Percentiles rank a stretch among this genome's conserved stretches.
phyloP scores from a whole-genome alignment of 2,113 vertebrate species.

The Notechis scutatus region DNA sequence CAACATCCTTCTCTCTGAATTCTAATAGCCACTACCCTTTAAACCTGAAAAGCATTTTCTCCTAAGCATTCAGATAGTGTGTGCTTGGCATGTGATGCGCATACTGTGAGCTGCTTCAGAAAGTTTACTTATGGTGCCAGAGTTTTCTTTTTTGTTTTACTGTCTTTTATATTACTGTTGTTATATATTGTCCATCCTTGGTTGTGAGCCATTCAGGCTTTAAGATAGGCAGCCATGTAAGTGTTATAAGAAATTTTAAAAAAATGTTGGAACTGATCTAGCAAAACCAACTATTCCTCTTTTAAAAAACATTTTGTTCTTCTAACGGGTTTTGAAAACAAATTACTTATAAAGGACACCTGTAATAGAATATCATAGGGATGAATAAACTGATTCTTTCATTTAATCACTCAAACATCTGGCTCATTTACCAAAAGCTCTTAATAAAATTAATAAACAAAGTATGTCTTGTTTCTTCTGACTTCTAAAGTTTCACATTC shows the following conservation, averaged over 20 bases:
- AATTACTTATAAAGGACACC: background rate
- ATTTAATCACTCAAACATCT: background rate
- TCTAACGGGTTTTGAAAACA: background rate
- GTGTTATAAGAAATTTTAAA: background rate
- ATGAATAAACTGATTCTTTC: constrained; percentile 30
- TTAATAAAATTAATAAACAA: constrained; percentile 22
- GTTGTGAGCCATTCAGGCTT: background rate
- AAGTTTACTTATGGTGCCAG: background rate
- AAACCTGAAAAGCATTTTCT: background rate
- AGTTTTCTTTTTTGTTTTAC: background rate
- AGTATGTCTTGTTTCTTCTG: background rate
- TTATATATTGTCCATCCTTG: background rate
- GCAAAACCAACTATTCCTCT: background rate
- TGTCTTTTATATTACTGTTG: background rate
- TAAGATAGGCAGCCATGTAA: background rate
- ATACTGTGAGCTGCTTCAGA: background rate
- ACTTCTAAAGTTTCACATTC: constrained; percentile 2
- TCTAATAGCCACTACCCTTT: background rate
- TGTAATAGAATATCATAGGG: constrained; percentile 20
- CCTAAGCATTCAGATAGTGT: background rate
- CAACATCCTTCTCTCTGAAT: background rate
- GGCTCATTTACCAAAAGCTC: constrained; percentile 17
- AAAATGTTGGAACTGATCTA: background rate
- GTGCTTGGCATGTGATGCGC: background rate
- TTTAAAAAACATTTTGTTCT: background rate